Evolutionary conservation across 2,113 vertebrate genomes (phyloP), one percentile per base, ranked within the genome.

Genomic region (Procavia capensis): DNA sequence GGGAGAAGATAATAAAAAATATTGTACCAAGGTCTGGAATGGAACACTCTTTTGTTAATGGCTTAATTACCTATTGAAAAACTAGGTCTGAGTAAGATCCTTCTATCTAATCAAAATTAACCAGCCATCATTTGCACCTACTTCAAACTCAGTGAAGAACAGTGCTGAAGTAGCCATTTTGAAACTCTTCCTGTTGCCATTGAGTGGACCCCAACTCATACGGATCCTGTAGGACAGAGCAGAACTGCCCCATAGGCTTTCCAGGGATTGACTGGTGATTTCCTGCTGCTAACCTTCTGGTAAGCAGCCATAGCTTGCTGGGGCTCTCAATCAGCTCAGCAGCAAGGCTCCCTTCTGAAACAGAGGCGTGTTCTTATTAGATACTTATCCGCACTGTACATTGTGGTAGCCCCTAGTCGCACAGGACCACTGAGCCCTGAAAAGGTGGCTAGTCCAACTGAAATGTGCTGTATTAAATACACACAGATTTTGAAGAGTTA

Each of bases 391-490:
- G 16, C 9, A 17, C 16, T 5, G 0, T 34, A 9, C 1, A 4
- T 0, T 34, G 3, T 59, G 31, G n/a, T 25, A 64, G 27, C 6
- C 29, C 5, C 29, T 5, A 10, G 34, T 9, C 3, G 4, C 6
- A 0, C 8, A 2, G 7, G 41, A 16, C 80, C 50, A 1, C 5
- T 41, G 72, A n/a, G 25, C 20, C 0, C 25, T 17, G 4, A 4
- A n/a, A 13, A 13, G 2, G 4, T 36, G 80, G n/a, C 6, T n/a
- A n/a, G 8, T 45, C 25, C 10, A 3, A 34, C 0, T 8, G 63
- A 61, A 82, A 7, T 8, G 11, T 45, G 25, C 9, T 24, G 0
- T n/a, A 4, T 25, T 13, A 43, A 63, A 6, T 0, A 16, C 7
- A 20, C 5, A 1, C 0, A 0, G 9, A 43, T 22, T 54, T 34